These are phyloP conservation scores for Dasysyrphus albostriatus DNA, from an alignment of 2,888 invertebrate species.

Conservation along the genomic window DNA sequence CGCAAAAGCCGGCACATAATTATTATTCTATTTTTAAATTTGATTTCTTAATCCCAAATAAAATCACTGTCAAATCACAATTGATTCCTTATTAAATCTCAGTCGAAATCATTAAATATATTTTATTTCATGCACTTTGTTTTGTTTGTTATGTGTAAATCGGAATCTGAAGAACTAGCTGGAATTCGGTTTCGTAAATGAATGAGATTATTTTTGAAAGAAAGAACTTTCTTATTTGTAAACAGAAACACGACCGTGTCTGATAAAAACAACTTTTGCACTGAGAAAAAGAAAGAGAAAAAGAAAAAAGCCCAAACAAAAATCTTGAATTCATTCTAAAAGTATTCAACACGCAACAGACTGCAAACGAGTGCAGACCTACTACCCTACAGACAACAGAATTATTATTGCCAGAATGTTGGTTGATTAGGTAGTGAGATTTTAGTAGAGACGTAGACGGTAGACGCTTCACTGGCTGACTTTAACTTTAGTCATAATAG, in stretches of 20 bases:
- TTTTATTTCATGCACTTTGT: neutral
- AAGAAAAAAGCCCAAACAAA: slow-evolving; percentile 65
- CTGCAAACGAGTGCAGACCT: neutral
- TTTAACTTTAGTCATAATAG: neutral
- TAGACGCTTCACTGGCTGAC: neutral
- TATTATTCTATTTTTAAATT: neutral
- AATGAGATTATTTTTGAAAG: neutral
- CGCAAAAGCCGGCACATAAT: neutral
- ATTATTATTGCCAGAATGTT: slow-evolving; percentile 17
- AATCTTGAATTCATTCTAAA: slow-evolving; percentile 51
- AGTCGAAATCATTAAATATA: neutral
- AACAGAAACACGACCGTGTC: slow-evolving; percentile 26
- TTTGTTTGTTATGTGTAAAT: neutral
- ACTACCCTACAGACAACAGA: slow-evolving; percentile 21
- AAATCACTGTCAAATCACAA: neutral
- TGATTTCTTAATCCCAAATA: neutral
- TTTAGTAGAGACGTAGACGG: neutral
- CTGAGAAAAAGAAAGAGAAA: slow-evolving; percentile 71
- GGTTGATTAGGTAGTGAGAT: slow-evolving; percentile 1
- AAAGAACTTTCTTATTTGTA: neutral
- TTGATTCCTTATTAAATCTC: neutral
- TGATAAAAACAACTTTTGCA: slow-evolving; percentile 48
- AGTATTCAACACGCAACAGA: slow-evolving; percentile 25
- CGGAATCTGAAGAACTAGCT: neutral
- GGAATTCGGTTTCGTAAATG: neutral